These are phyloP conservation scores for Troglohyphantes excavatus DNA, from an alignment of 2,888 invertebrate species.

Conservation along the genomic window DNA sequence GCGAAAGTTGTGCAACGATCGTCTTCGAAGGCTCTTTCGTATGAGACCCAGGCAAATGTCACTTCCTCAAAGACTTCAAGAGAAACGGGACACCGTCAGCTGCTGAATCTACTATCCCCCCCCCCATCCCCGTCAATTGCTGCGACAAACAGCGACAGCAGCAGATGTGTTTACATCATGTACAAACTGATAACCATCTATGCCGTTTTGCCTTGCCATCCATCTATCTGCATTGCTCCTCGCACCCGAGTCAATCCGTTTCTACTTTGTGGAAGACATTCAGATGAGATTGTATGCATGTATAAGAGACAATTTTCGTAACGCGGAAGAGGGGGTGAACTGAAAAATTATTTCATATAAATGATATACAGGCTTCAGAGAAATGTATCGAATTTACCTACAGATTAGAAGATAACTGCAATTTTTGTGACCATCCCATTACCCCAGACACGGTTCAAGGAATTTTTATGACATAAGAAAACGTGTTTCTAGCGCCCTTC, in stretches of 20 bases:
- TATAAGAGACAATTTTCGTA: too few relatives aligned
- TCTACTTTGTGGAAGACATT: background rate
- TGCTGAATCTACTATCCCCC: constrained; percentile 34
- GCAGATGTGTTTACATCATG: constrained; percentile 78
- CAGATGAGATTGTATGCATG: too few relatives aligned
- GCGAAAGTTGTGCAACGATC: constrained; percentile 45
- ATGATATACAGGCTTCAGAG: too few relatives aligned
- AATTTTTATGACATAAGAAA: too few relatives aligned
- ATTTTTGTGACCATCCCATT: too few relatives aligned
- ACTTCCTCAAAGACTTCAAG: constrained; percentile 65
- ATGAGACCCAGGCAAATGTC: constrained; percentile 67
- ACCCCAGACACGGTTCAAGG: too few relatives aligned
- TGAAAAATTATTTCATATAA: too few relatives aligned
- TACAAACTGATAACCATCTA: constrained; percentile 74
- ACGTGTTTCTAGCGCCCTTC: too few relatives aligned
- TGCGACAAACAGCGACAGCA: constrained; percentile 53
- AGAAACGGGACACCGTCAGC: constrained; percentile 72
- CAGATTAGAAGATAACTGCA: too few relatives aligned
- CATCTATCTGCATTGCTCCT: constrained; percentile 46
- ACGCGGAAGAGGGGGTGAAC: too few relatives aligned
- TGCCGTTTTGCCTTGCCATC: constrained; percentile 27
- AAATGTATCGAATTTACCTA: too few relatives aligned
- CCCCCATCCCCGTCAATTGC: constrained; percentile 52
- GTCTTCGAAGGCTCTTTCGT: constrained; percentile 32
- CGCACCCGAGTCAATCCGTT: background rate